Evolutionary conservation across 2,113 vertebrate species (phyloP).

Genomic region (Erpornis zantholeuca): DNA sequence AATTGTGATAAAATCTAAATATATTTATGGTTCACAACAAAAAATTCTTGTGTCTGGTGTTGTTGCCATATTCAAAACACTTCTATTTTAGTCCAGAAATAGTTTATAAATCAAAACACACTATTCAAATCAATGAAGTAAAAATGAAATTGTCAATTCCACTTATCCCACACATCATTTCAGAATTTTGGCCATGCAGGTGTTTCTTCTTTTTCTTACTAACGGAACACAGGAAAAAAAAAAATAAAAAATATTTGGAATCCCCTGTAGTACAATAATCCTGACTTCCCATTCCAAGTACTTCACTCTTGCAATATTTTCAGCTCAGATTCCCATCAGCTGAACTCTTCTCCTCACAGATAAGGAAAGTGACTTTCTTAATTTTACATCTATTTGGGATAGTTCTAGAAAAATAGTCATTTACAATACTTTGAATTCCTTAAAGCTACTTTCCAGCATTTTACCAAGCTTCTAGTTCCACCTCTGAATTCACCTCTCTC

Average conservation of each 20-base stretch:
- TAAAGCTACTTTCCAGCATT: not conserved
- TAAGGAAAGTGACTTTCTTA: not conserved
- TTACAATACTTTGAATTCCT: not conserved
- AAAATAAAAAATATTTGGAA: not conserved
- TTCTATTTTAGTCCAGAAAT: not conserved
- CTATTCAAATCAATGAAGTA: not conserved
- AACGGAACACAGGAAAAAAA: not conserved
- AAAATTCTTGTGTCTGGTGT: not conserved
- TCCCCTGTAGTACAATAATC: not conserved
- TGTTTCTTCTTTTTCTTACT: not conserved
- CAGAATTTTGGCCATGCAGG: not conserved
- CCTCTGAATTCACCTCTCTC: not conserved
- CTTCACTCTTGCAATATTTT: not conserved
- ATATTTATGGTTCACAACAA: not conserved
- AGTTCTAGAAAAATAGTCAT: not conserved
- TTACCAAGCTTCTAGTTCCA: not conserved
- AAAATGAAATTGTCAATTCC: not conserved
- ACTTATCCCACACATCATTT: not conserved
- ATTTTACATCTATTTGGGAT: not conserved
- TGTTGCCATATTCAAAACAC: not conserved
- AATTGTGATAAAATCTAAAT: not conserved
- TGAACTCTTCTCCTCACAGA: not conserved
- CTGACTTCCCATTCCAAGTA: not conserved
- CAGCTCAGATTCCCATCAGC: not conserved
- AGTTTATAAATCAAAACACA: conserved; percentile 9